Base-by-base conservation (phyloP, 2,113 vertebrate genomes). In the Jaculus jaculus region DNA sequence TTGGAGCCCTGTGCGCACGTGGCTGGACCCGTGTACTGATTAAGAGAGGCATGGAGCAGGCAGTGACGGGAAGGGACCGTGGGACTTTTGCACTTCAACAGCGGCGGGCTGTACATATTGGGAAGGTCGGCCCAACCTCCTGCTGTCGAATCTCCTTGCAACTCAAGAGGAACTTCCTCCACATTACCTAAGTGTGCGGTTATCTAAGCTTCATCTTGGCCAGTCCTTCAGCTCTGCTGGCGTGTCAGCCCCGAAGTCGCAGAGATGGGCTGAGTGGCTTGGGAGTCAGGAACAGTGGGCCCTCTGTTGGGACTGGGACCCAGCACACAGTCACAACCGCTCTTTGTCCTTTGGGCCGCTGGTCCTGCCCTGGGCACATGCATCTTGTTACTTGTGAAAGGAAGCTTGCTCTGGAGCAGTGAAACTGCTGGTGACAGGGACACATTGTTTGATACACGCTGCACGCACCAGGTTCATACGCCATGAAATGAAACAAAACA, bases 301-400 rank as follows among this genome's bases (percentile, higher is more conserved):
- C 54, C 54, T 54, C 54, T 54, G 54, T 54, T 2, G 7, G 54
- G 54, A 16, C 54, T 54, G 54, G 54, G 54, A 54, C 13, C 54
- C 54, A 16, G 54, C 54, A 54, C 54, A 34, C 63, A 13, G 63
- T 66, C 60, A 34, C 17, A 85, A 34, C 51, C 9, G 34, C 37
- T 58, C 69, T 84, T 66, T 92, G 77, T 74, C 32, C 73, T 10
- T 0, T 26, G 34, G 60, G 8, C 58, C 58, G 20, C 30, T 61
- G 21, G n/a, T 84, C 73, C 51, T 65, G 17, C 32, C 92, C 65
- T 39, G 54, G 87, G 47, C 23, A 65, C 39, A 18, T 61, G n/a
- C 51, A 65, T 89, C 72, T 61, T 72, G 84, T 91, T 95, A 89
- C 87, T 91, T 90, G 74, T 87, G 78, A 63, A 91, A 83, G 66